phyloP scores from a whole-genome alignment of 2,113 vertebrate genomes.

The Gnathochromis pfefferi region DNA sequence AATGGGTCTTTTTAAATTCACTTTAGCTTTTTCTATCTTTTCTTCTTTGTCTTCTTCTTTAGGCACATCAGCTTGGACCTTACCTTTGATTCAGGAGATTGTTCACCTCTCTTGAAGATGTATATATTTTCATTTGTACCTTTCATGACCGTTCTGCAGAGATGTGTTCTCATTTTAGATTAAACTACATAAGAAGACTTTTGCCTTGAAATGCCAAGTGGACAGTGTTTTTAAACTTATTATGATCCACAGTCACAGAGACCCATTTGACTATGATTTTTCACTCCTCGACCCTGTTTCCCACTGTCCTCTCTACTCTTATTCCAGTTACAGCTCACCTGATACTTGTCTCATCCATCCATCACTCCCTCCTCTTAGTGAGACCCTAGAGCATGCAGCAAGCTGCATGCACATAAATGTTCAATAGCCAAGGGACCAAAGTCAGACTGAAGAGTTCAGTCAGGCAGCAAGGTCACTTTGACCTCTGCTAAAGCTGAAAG shows the following conservation, averaged over 20 bases:
- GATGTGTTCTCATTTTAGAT: constrained; percentile 27
- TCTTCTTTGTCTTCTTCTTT: not conserved
- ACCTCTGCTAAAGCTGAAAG: constrained; percentile 34
- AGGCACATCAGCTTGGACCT: not conserved
- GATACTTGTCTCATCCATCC: not conserved
- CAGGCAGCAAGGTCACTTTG: constrained; percentile 45
- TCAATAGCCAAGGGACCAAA: not conserved
- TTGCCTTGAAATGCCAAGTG: not conserved
- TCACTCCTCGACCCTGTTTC: not conserved
- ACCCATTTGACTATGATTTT: not conserved
- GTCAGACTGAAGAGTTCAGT: constrained; percentile 10
- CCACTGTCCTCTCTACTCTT: not conserved
- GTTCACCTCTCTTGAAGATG: constrained; percentile 1
- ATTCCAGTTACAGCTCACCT: not conserved
- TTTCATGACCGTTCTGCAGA: not conserved
- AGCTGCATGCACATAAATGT: not conserved
- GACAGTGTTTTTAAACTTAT: not conserved
- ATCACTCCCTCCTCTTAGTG: not conserved
- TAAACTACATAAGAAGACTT: not conserved
- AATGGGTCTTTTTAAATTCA: not conserved
- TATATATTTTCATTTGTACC: constrained; percentile 40
- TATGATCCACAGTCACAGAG: not conserved
- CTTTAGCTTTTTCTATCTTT: not conserved
- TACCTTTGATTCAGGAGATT: not conserved
- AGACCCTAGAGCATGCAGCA: not conserved